Evolutionary conservation across 2,113 vertebrate species (phyloP).

Genomic region (Oxyura jamaicensis): DNA sequence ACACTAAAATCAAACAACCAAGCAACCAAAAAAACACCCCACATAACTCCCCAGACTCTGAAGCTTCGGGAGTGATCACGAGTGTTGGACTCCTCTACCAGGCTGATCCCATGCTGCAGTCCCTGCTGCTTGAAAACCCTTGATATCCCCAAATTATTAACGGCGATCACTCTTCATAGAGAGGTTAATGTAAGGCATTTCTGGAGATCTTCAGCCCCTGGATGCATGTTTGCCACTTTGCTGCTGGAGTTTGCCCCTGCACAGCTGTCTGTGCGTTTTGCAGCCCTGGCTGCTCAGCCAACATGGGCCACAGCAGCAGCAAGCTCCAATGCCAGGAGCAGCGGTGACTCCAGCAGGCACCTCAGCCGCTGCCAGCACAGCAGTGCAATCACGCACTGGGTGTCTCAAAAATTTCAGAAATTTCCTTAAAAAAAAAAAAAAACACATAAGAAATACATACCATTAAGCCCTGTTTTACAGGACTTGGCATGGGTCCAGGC

Average conservation of each 20-base stretch:
- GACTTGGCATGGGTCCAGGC: background rate
- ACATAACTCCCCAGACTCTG: background rate
- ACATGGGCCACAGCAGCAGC: rapidly evolving
- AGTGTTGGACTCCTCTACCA: background rate
- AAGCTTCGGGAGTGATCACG: background rate
- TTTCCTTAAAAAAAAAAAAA: too few species aligned
- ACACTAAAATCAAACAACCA: background rate
- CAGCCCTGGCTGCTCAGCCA: rapidly evolving
- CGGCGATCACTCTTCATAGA: background rate
- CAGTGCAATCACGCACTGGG: background rate
- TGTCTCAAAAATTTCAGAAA: background rate
- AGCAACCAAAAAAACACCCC: too few species aligned
- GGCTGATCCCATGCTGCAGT: background rate
- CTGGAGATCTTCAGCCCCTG: background rate
- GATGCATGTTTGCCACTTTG: background rate
- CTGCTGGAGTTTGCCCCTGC: background rate
- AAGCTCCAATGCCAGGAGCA: background rate
- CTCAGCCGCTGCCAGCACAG: background rate
- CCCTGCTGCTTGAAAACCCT: background rate
- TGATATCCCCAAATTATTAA: background rate
- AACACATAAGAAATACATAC: background rate
- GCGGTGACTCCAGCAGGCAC: background rate
- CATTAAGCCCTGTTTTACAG: background rate
- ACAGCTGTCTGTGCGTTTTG: rapidly evolving
- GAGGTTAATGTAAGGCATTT: background rate